Base-by-base conservation (phyloP, 2,888 invertebrate genomes). In the Dasypogon diadema region DNA sequence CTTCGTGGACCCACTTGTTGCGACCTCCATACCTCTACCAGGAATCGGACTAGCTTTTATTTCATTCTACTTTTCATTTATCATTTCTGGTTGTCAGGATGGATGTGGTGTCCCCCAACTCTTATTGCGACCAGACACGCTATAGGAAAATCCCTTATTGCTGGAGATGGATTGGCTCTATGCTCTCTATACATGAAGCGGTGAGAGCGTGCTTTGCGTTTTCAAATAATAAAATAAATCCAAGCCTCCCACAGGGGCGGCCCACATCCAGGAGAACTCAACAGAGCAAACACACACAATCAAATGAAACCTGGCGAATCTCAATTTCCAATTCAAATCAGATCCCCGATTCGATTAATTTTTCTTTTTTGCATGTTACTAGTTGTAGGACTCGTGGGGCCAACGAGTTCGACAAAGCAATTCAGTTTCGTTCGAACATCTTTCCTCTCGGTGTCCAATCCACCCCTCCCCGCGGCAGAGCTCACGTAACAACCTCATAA, bases 271-370 rank as follows among this genome's bases (percentile, higher is more conserved):
- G n/a, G n/a, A n/a, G 42, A 37, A 2, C 22, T n/a, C 65, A 42
- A n/a, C n/a, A 37, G 65, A 24, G 58, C 2, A 16, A 48, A 48
- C 21, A 34, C 37, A 24, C n/a, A 48, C 65, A 65, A 65, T 65
- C 46, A 48, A 37, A 18, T 65, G 60, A 60, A n/a, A 21, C 60
- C 18, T 34, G 60, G 34, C 21, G 65, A 46, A 65, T 46, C 65
- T 70, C 70, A 70, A 70, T 70, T 70, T 70, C 54, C 70, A 70
- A 70, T 70, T 70, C 70, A 54, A 70, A 70, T 70, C 54, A 70
- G 70, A 70, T 30, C 18, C 70, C 12, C 65, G 26, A 68, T 68
- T 48, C 65, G 48, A 68, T 68, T 68, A 68, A 68, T 46, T 68
- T 68, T 68, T n/a, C n/a, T n/a, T 65, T 65, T 37, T 37, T 37